phyloP scores from a whole-genome alignment of 2,888 invertebrate genomes.

The Platycheirus rosarum region DNA sequence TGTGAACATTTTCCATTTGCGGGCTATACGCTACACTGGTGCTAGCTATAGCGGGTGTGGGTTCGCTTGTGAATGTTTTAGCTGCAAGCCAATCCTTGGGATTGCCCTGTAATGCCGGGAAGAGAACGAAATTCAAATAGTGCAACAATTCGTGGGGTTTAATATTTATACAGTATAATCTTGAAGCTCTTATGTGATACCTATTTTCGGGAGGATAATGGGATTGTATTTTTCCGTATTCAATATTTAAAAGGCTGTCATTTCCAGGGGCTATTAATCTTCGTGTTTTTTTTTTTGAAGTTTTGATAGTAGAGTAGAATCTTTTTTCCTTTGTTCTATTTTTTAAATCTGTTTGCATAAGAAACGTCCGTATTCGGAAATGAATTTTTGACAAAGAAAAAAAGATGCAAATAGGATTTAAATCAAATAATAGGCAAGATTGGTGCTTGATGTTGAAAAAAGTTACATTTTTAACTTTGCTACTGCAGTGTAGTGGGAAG shows the following conservation, averaged over 20 bases:
- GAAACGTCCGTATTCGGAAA: too few species aligned
- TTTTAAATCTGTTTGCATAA: slow-evolving; percentile 6
- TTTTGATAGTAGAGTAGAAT: slow-evolving; percentile 36
- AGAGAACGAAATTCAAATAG: slow-evolving; percentile 34
- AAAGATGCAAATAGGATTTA: too few species aligned
- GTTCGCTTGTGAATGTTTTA: slow-evolving; percentile 24
- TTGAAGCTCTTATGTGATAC: slow-evolving; percentile 40
- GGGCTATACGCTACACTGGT: slow-evolving; percentile 8
- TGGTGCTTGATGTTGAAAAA: too few species aligned
- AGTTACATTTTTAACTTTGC: too few species aligned
- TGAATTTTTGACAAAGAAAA: too few species aligned
- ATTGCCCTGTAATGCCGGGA: slow-evolving; percentile 59
- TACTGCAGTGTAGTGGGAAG: too few species aligned
- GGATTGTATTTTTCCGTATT: slow-evolving; percentile 50
- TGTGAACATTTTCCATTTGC: slow-evolving; percentile 59
- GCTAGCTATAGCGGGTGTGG: background rate
- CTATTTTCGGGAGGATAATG: slow-evolving; percentile 15
- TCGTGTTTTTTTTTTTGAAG: slow-evolving; percentile 8
- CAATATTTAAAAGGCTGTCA: slow-evolving; percentile 67
- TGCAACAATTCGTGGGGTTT: slow-evolving; percentile 62
- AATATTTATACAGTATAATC: slow-evolving; percentile 70
- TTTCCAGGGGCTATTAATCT: slow-evolving; percentile 62
- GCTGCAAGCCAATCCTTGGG: slow-evolving; percentile 56
- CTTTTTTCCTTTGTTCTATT: slow-evolving; percentile 10
- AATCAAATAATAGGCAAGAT: too few species aligned